These are phyloP conservation scores for Aethina tumida DNA, from an alignment of 1,140 invertebrate species.

Conservation along the genomic window DNA sequence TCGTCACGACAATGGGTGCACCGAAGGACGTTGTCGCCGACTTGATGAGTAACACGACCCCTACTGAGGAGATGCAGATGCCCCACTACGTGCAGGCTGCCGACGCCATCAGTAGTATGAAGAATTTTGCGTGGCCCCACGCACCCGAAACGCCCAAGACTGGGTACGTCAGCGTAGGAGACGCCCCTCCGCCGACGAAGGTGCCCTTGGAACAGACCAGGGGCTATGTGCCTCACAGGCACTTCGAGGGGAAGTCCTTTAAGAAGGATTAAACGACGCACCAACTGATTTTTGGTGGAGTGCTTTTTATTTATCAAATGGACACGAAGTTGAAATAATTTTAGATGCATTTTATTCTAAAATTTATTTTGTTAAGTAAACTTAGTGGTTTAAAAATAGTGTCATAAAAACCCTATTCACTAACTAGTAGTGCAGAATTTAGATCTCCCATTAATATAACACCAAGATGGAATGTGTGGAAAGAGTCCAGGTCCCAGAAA, in stretches of 20 bases:
- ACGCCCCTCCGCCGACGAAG: slow-evolving; percentile 7
- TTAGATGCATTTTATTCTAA: slow-evolving; percentile 1
- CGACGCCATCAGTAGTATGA: slow-evolving; percentile 1
- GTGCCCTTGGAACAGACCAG: no score
- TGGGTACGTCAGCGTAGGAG: slow-evolving; percentile 16
- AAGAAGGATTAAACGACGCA: slow-evolving; percentile 12
- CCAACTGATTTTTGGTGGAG: slow-evolving; percentile 1
- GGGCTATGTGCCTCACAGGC: slow-evolving; percentile 17
- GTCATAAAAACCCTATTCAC: background rate
- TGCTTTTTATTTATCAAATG: no score
- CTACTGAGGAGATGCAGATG: slow-evolving; percentile 1
- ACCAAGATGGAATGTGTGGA: background rate
- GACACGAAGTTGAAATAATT: no score
- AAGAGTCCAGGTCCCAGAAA: slow-evolving; percentile 1
- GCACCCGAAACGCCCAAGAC: slow-evolving; percentile 4
- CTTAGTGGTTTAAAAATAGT: background rate
- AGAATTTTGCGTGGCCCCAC: slow-evolving; percentile 3
- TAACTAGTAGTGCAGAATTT: background rate
- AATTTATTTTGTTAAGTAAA: background rate
- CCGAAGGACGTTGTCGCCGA: slow-evolving; percentile 16
- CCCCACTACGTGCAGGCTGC: slow-evolving; percentile 11
- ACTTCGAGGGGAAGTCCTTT: slow-evolving; percentile 14
- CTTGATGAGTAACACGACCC: background rate
- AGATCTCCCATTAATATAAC: background rate
- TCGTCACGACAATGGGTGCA: slow-evolving; percentile 9